Base-by-base conservation (phyloP, 1,140 invertebrate species). In the Habropoda laboriosa region DNA sequence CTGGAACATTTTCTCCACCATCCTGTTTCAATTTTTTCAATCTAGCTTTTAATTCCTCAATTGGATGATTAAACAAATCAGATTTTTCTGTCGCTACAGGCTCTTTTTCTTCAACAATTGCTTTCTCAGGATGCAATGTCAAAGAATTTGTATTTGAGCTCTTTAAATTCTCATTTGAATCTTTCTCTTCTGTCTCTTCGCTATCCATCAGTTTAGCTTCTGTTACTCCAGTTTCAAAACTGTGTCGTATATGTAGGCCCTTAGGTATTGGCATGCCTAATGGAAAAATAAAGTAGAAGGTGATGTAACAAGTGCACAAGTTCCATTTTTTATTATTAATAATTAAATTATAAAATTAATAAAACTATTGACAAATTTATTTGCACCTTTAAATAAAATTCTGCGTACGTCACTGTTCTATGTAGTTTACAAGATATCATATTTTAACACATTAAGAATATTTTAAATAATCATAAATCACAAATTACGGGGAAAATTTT, bases 221-320 rank as follows among this genome's bases (percentile, higher is more conserved):
- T 63, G 94, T 95, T 73, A 94, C 83, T 16, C 96, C 96, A 35
- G 96, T 97, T 89, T 95, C 86, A 21, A 97, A 92, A 93, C 97
- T 96, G 70, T 97, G 93, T 51, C 96, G 92, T 5, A 97, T 93
- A 91, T 97, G 96, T 2, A 97, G 89, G 7, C 96, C 96, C 71
- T 92, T 89, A 10, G 96, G 96, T 81, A 97, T 94, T 42, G 93
- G 91, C 91, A 96, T 96, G 73, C 95, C 96, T 96, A 77, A 71
- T 60, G 81, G 83, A 74, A 81, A 61, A 32, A 45, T 10, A 24
- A 42, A 47, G 8, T 27, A 12, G 30, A 3, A 7, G 0, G 8
- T 47, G 0, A 67, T 58, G 32, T 10, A 67, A 58, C 40, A 45
- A 32, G 0, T 6, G 4, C 3, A 35, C 0, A 63, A 38, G 30